Evolutionary conservation across 2,797 vertebrate genomes (phyloP).

Genomic region (Thunnus albacares): DNA sequence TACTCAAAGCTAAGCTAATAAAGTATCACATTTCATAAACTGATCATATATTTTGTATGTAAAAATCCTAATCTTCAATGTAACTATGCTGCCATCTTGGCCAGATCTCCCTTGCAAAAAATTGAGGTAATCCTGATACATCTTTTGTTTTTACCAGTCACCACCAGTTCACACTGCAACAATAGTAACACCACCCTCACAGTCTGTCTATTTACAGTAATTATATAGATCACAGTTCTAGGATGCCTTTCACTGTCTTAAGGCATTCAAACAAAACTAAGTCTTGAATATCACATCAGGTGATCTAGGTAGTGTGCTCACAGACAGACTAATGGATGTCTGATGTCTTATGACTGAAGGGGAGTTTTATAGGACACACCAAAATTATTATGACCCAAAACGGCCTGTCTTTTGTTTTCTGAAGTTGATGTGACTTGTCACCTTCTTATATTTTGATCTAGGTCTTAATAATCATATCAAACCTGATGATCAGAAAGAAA

Average conservation of each 20-base stretch:
- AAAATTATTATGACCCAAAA: not conserved
- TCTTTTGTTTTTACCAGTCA: not conserved
- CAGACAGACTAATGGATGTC: not conserved
- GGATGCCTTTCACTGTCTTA: not conserved
- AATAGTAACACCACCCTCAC: not conserved
- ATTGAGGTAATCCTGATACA: too few species aligned
- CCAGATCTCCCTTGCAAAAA: too few species aligned
- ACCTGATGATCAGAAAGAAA: not conserved
- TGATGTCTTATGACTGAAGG: not conserved
- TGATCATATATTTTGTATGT: not conserved
- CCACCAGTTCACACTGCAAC: not conserved
- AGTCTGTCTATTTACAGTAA: not conserved
- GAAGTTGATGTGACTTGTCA: not conserved
- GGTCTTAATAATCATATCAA: not conserved
- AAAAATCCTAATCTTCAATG: too few species aligned
- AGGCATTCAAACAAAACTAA: not conserved
- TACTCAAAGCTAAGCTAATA: not conserved
- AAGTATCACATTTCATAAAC: not conserved
- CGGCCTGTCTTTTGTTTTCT: too few species aligned
- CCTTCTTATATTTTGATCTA: not conserved
- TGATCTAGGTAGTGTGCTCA: not conserved
- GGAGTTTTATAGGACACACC: not conserved
- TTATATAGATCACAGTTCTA: not conserved
- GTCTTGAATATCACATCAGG: not conserved
- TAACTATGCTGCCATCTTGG: too few species aligned